Evolutionary conservation across 2,113 vertebrate species (phyloP).

Genomic region (Boulengeromyrus knoepffleri): DNA sequence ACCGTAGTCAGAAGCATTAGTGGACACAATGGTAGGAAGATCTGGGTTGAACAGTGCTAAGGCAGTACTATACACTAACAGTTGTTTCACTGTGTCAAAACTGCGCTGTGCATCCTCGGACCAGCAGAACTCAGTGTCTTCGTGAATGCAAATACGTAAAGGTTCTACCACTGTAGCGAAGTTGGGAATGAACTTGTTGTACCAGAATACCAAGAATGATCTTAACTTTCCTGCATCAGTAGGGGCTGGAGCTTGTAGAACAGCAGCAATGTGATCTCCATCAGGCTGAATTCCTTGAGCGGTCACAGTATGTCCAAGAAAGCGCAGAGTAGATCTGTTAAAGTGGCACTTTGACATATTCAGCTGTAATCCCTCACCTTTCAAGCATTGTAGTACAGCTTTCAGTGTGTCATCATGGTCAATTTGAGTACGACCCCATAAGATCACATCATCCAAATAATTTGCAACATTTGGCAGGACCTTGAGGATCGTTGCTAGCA

Average conservation of each 20-base stretch:
- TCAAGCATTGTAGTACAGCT: too few species aligned
- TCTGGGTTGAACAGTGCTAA: neutral
- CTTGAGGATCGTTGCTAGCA: too few species aligned
- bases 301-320: too few species aligned
- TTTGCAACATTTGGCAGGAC: too few species aligned
- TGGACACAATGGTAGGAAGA: neutral
- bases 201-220: conserved; percentile 14
- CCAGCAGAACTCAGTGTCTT: conserved; percentile 5
- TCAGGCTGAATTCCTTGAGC: neutral
- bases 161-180: conserved; percentile 14
- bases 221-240: neutral
- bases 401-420: too few species aligned
- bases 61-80: neutral
- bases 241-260: neutral
- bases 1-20: conserved; percentile 13
- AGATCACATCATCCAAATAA: too few species aligned
- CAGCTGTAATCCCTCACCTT: too few species aligned
- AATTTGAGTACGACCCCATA: too few species aligned
- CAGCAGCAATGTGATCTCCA: neutral
- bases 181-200: conserved; percentile 9
- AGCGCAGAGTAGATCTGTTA: too few species aligned
- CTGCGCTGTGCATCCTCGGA: conserved; percentile 10
- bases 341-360: too few species aligned
- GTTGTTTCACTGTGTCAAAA: neutral
- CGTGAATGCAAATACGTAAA: neutral